Conservation (phyloP, 2,113 vertebrate species). For the Chaenogobius annularis region DNA sequence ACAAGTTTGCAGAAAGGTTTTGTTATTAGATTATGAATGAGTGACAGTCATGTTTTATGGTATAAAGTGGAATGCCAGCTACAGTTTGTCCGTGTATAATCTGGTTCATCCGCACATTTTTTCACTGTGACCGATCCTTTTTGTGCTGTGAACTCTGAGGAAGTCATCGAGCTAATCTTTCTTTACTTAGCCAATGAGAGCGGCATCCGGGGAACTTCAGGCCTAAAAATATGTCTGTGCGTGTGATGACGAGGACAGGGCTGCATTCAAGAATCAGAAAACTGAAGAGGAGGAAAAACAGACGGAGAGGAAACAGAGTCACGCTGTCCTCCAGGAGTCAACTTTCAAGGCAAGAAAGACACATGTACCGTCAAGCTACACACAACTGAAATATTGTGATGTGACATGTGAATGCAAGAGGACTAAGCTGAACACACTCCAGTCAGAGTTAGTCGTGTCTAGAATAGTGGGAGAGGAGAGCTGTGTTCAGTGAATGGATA, state of each 20-base stretch:
- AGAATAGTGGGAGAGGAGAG: too few species aligned
- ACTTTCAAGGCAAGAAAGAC: conserved; percentile 18
- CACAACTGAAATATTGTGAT: too few species aligned
- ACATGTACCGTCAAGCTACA: too few species aligned
- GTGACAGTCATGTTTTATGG: neutral
- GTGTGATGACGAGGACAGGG: conserved; percentile 42
- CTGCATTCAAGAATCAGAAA: conserved; percentile 18
- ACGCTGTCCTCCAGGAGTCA: conserved; percentile 20
- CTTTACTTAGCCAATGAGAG: too few species aligned
- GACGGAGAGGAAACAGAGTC: too few species aligned
- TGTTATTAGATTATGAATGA: too few species aligned
- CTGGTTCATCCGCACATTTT: conserved; percentile 24
- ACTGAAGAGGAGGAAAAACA: neutral
- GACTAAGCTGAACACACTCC: too few species aligned
- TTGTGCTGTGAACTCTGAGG: conserved; percentile 37
- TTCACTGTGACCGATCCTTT: conserved; percentile 44
- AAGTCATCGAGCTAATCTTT: conserved; percentile 36
- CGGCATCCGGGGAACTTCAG: conserved; percentile 36
- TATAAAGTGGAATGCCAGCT: too few species aligned
- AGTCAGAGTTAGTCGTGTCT: too few species aligned
- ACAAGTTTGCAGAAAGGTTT: neutral
- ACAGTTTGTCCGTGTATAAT: conserved; percentile 23
- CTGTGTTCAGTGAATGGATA: too few species aligned
- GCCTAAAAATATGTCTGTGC: conserved; percentile 68
- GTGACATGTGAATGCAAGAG: too few species aligned